Evolutionary conservation across 37 sponge, comb jelly and placozoan genomes (phyloP).

Genomic region (Cladorhizidae sp.): DNA sequence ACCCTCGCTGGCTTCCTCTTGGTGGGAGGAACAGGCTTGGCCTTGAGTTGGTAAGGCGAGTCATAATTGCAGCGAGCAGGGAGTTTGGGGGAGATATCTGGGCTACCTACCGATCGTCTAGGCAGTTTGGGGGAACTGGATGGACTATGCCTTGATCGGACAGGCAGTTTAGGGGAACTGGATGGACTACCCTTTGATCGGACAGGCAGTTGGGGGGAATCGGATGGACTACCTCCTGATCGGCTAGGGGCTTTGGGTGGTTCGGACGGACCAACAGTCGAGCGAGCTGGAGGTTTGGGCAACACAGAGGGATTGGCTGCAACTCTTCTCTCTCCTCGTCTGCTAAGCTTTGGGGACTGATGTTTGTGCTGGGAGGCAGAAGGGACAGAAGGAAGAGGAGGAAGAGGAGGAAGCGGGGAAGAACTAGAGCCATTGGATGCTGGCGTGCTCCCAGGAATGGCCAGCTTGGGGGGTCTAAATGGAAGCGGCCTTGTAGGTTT

Average conservation of each 20-base stretch:
- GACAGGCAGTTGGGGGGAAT: background rate
- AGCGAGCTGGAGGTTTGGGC: too few species aligned
- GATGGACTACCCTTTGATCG: too few species aligned
- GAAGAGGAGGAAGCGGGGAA: background rate
- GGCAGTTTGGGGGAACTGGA: background rate
- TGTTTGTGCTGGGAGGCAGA: background rate
- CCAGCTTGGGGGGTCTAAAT: background rate
- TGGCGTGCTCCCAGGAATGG: background rate
- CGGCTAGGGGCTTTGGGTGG: background rate
- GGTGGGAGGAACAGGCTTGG: background rate
- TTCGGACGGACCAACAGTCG: background rate
- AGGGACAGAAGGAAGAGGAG: background rate
- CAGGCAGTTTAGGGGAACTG: too few species aligned
- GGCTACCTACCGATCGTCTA: background rate
- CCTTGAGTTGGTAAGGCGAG: background rate
- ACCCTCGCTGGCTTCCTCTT: constrained; percentile 10
- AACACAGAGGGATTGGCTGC: background rate
- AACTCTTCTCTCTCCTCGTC: background rate
- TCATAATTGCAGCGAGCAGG: background rate
- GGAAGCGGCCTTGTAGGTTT: background rate
- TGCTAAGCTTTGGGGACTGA: background rate
- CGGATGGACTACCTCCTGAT: background rate
- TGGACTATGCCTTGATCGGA: too few species aligned
- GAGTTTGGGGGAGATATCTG: background rate
- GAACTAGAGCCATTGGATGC: background rate